Evolutionary conservation across 2,888 invertebrate species (phyloP).

Genomic region (Cryptophagus acutangulus): DNA sequence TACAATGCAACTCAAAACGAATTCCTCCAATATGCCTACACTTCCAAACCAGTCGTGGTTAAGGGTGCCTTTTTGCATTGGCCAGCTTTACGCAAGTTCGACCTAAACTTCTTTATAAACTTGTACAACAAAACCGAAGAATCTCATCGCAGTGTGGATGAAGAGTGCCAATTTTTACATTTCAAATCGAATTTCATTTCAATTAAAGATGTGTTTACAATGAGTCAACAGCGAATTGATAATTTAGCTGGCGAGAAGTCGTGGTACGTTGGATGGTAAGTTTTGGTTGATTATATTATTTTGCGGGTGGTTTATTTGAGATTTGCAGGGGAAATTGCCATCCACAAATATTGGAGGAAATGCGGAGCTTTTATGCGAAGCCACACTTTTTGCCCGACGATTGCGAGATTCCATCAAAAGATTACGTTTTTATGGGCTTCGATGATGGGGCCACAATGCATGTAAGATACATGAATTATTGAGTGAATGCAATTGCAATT

Average conservation of each 20-base stretch:
- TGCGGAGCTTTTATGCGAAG: constrained; percentile 70
- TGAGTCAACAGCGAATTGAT: constrained; percentile 61
- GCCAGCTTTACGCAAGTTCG: constrained; percentile 66
- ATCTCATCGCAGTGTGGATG: constrained; percentile 68
- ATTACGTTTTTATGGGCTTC: constrained; percentile 89
- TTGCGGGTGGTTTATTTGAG: not conserved
- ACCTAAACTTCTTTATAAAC: constrained; percentile 62
- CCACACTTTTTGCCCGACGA: constrained; percentile 84
- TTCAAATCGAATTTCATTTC: constrained; percentile 78
- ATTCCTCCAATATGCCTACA: constrained; percentile 71
- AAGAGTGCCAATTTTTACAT: constrained; percentile 82
- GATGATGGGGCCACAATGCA: constrained; percentile 89
- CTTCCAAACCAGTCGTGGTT: constrained; percentile 73
- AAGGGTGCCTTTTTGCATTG: constrained; percentile 71
- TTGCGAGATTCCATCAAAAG: constrained; percentile 82
- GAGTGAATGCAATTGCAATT: constrained; percentile 9
- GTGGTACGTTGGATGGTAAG: constrained; percentile 90
- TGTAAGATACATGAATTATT: constrained; percentile 52
- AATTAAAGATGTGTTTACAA: constrained; percentile 70
- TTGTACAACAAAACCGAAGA: constrained; percentile 64
- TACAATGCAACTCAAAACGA: constrained; percentile 63
- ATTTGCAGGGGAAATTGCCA: constrained; percentile 77
- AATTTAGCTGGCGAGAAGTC: constrained; percentile 61
- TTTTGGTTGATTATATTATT: constrained; percentile 18
- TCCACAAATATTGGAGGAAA: constrained; percentile 65